phyloP scores from a whole-genome alignment of 2,797 vertebrate genomes.

The Coracias cyanogaster region DNA sequence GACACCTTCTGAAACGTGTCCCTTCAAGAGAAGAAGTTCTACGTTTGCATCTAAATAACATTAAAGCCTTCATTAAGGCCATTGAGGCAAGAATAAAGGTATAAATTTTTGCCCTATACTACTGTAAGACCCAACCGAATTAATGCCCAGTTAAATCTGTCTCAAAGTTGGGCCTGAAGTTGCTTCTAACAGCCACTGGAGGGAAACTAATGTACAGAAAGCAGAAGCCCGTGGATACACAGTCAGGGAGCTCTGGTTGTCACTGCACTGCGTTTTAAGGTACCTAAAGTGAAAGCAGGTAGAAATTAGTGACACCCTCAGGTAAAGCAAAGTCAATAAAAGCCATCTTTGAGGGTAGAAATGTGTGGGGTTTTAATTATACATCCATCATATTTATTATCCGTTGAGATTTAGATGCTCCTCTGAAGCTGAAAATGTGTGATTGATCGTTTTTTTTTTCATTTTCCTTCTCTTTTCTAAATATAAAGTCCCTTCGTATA shows the following conservation, averaged over 20 bases:
- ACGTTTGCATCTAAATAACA: neutral
- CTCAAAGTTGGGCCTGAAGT: neutral
- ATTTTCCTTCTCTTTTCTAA: neutral
- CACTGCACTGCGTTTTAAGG: neutral
- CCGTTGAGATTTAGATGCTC: neutral
- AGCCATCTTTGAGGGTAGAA: neutral
- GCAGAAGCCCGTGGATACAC: neutral
- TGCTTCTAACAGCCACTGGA: slow-evolving; percentile 10
- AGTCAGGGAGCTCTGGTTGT: neutral
- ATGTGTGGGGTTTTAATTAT: neutral
- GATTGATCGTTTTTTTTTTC: neutral
- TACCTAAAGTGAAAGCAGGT: neutral
- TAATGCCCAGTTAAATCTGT: neutral
- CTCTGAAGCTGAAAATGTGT: neutral
- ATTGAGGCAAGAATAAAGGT: neutral
- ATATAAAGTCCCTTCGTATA: neutral
- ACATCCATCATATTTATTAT: neutral
- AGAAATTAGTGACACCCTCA: neutral
- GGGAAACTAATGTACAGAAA: slow-evolving; percentile 13
- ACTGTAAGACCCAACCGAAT: neutral
- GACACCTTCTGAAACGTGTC: neutral
- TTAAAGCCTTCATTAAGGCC: neutral
- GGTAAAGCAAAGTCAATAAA: neutral
- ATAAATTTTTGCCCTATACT: neutral
- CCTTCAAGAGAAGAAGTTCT: neutral